phyloP scores from a whole-genome alignment of 2,113 vertebrate species.

The Muntiacus muntjak region DNA sequence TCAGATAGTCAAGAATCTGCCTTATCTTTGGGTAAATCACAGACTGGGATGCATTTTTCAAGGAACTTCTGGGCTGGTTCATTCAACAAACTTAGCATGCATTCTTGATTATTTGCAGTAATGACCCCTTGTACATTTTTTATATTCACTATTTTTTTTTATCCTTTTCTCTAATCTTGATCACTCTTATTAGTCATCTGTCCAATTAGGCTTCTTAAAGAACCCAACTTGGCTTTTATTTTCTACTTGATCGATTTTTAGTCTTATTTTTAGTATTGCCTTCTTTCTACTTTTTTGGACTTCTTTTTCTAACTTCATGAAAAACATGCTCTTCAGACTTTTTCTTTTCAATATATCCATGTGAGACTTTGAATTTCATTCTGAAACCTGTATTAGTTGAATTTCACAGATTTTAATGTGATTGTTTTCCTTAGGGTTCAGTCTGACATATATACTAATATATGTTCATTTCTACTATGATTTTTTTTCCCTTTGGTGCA shows the following conservation, averaged over 20 bases:
- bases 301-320: not conserved
- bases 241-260: not conserved
- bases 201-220: not conserved
- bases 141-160: not conserved
- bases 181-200: not conserved
- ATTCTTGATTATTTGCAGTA: not conserved
- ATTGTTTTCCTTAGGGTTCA: not conserved
- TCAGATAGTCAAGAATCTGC: not conserved
- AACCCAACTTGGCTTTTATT: not conserved
- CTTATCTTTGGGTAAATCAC: not conserved
- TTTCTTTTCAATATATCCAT: not conserved
- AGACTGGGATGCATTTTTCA: not conserved
- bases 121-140: not conserved
- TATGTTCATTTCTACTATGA: not conserved
- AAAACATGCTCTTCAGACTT: not conserved
- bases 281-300: not conserved
- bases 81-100: not conserved
- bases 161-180: not conserved
- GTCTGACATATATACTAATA: not conserved
- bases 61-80: not conserved
- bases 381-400: not conserved
- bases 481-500: not conserved
- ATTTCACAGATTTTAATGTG: not conserved
- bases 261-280: not conserved
- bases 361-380: not conserved